Conservation (phyloP, 2,888 invertebrate genomes). For the Caenorhabditis sp. region DNA sequence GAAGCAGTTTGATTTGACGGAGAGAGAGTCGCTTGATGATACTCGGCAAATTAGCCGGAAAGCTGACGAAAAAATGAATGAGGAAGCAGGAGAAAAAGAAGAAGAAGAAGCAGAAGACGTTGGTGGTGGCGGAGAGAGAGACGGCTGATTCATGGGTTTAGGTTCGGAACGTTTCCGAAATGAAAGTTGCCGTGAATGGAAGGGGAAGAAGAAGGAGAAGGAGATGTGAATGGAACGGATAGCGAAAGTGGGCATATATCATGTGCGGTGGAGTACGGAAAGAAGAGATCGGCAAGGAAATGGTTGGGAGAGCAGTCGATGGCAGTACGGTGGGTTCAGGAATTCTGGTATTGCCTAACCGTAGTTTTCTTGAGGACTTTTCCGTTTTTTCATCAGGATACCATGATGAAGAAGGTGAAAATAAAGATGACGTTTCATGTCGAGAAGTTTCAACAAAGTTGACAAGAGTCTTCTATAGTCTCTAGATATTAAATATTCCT, state of each 20-base stretch:
- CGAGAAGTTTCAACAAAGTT: neutral
- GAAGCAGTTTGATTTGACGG: constrained; percentile 25
- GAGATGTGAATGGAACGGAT: constrained; percentile 1
- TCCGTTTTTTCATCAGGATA: no score
- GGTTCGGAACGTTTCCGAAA: neutral
- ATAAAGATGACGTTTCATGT: no score
- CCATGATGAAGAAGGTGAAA: no score
- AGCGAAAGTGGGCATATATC: constrained; percentile 32
- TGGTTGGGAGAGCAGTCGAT: neutral
- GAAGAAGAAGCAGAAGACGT: constrained; percentile 1
- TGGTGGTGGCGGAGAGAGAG: no score
- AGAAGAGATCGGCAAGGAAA: neutral
- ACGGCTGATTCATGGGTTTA: constrained; percentile 18
- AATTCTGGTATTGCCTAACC: no score
- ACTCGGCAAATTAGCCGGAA: constrained; percentile 49
- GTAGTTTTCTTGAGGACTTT: no score
- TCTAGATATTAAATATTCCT: no score
- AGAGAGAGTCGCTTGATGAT: constrained; percentile 14
- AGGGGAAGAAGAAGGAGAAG: neutral
- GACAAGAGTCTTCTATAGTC: no score
- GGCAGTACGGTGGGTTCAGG: no score
- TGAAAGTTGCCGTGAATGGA: constrained; percentile 13
- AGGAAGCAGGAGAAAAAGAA: constrained; percentile 11
- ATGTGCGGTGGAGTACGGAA: constrained; percentile 4
- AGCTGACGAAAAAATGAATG: constrained; percentile 18